Evolutionary conservation across 2,888 invertebrate genomes (phyloP), one percentile per base, ranked within the genome.

Genomic region (Aricia artaxerxes): DNA sequence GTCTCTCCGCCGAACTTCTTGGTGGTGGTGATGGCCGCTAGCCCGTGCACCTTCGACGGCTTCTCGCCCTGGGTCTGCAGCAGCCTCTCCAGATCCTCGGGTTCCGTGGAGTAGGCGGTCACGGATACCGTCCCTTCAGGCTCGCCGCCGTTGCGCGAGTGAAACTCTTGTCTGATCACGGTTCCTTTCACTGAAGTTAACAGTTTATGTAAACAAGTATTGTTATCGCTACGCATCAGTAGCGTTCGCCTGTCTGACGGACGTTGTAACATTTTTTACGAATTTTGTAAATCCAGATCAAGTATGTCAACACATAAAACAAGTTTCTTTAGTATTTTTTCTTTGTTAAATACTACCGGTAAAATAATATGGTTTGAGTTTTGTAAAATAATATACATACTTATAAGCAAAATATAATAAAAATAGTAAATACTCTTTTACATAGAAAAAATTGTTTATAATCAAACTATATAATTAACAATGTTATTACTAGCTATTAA

Each of bases 111-210:
- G 90, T 97, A 97, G 82, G 96, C 95, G 9, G 97, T 96, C 82
- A 96, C 95, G 81, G 96, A 96, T 69, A 97, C 95, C 80, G 96
- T 95, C 76, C 97, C 97, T 77, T 95, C 95, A 1, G 97, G 97
- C 86, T 95, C 96, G 73, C 96, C 92, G 61, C 97, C 97, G 90
- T 96, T 96, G 86, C 96, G 95, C 38, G 96, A 95, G 89, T 96
- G 96, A 88, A 94, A 96, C 88, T 96, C 95, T 89, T 96, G 96
- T 76, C 95, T 95, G 84, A 97, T 94, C 82, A 97, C 96, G 80
- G 96, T 96, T 85, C 97, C 97, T 93, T 97, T 96, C 89, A 97
- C 97, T 97, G 81, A 83, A 81, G 81, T 80, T 80, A 83, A 82
- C 79, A 78, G 80, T 83, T 82, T 83, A 81, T 80, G 81, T 82